Conservation (phyloP, 2,113 vertebrate species). For the Pan paniscus region DNA sequence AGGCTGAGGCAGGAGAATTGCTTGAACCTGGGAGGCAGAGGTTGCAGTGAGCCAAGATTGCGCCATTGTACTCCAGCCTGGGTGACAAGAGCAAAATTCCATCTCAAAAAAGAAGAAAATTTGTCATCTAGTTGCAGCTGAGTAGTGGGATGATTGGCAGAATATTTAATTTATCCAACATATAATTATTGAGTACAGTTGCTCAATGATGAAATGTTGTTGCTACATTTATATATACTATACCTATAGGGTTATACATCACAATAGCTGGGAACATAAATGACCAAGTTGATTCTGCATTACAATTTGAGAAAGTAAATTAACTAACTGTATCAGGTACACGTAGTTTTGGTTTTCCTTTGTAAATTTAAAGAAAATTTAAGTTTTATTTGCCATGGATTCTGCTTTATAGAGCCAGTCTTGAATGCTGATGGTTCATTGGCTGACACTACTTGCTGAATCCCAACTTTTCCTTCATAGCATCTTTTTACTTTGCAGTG, state of each 20-base stretch:
- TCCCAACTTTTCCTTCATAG: neutral
- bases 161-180: constrained; percentile 30
- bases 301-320: neutral
- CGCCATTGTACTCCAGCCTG: too few relatives aligned
- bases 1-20: too few relatives aligned
- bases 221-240: neutral
- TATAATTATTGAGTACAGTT: neutral
- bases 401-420: neutral
- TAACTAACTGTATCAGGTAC: neutral
- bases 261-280: neutral
- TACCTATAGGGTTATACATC: neutral
- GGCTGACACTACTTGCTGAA: neutral
- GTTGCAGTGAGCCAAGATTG: too few relatives aligned
- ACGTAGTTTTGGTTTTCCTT: neutral
- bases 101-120: neutral
- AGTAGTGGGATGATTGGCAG: neutral
- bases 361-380: neutral
- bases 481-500: neutral
- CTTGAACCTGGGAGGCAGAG: too few relatives aligned
- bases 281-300: neutral
- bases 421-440: neutral
- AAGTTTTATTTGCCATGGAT: neutral
- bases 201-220: neutral
- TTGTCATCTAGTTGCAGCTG: neutral
- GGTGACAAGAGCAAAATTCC: too few relatives aligned